A percentile compares a stretch with the other conserved stretches of the same genome.
Evolutionary conservation across 2,888 invertebrate species (phyloP).

Genomic region (Conus canariensis): DNA sequence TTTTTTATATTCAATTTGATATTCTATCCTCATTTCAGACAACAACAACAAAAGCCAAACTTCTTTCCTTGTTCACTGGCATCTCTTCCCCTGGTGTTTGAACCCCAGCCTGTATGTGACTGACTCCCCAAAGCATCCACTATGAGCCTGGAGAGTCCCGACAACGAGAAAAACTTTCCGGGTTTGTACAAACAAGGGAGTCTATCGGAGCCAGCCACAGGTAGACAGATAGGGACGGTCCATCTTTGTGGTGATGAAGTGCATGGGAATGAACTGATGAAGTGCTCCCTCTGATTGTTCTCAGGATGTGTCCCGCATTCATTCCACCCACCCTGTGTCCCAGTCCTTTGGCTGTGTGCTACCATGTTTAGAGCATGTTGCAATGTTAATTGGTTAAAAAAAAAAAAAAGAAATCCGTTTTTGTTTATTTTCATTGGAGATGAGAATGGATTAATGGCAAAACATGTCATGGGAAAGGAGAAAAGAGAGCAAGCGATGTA

Average conservation of each 20-base stretch:
- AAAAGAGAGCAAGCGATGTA: too few relatives aligned
- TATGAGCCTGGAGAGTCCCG: conserved; percentile 45
- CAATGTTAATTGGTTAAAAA: too few relatives aligned
- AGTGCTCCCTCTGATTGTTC: background rate
- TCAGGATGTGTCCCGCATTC: background rate
- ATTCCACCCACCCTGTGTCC: background rate
- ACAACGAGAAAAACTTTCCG: conserved; percentile 45
- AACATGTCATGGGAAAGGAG: too few relatives aligned
- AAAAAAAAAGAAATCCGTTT: too few relatives aligned
- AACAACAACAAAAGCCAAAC: background rate
- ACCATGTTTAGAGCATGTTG: too few relatives aligned
- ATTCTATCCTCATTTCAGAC: background rate
- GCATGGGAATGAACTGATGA: conserved; percentile 14
- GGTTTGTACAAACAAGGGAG: conserved; percentile 45
- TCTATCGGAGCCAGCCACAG: conserved; percentile 43
- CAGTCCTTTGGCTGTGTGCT: background rate
- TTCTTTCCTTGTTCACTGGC: background rate
- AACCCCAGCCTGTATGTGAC: background rate
- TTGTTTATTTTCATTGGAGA: too few relatives aligned
- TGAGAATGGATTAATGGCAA: too few relatives aligned
- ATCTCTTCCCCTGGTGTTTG: background rate
- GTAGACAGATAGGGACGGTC: conserved; percentile 25
- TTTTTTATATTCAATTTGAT: too few relatives aligned
- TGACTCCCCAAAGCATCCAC: background rate
- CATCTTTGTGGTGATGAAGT: background rate